Evolutionary conservation across 2,888 invertebrate species (phyloP), one percentile per base, ranked within the genome.

Genomic region (Drosophila picticornis): DNA sequence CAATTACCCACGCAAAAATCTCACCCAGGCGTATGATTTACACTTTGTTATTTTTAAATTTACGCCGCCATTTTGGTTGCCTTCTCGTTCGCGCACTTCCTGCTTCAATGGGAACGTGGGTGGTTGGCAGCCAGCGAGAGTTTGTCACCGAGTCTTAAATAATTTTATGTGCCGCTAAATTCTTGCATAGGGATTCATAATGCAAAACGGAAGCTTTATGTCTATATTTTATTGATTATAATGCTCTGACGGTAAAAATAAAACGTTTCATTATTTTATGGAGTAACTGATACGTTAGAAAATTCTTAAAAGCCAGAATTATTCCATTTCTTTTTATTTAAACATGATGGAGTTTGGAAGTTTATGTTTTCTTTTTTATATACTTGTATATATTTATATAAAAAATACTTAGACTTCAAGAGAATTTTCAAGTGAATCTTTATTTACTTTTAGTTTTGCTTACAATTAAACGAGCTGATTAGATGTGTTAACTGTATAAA

Each of bases 41-140:
- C 87, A 87, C 84, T 83, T 87, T 89, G 87, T 89, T 88, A 88
- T 88, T 88, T 89, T 89, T 84, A 83, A 84, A 81, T 83, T 83
- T 77, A 57, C 74, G 72, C 80, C 77, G 78, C 82, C 87, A 84
- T 88, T 85, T 88, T 81, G 77, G 79, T 81, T 61, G 72, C 72
- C 77, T 34, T 43, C 68, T 53, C 56, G 51, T 58, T 59, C 52
- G 62, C 77, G 40, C 72, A 77, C 69, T 67, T 71, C 81, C 77
- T 50, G 63, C 60, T 51, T 13, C 43, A 22, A 22, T 2, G 11
- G 13, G 22, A 7, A 22, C 9, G 25, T 9, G 7, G n/a, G 7
- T 16, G 36, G 61, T 13, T 43, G 38, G 32, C 27, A 52, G 19
- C 32, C 46, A 16, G 7, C n/a, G 7, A 25, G 36, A 16, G 51